These are phyloP conservation scores for Chrysomela aeneicollis DNA, from an alignment of 2,888 invertebrate genomes.

Conservation along the genomic window DNA sequence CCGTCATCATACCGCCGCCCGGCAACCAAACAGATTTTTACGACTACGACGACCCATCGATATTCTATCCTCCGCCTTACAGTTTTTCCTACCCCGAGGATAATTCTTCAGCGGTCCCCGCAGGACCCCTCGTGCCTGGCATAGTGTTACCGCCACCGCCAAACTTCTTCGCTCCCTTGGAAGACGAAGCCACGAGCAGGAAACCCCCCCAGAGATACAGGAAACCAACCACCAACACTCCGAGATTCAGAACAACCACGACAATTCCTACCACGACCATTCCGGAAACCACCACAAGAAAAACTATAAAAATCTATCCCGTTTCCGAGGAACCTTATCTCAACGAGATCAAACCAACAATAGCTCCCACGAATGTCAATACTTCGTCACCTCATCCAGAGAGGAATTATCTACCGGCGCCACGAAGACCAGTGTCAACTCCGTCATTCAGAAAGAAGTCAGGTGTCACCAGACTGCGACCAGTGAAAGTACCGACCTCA, in stretches of 20 bases:
- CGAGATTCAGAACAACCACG: slow-evolving; percentile 60
- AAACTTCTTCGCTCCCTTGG: slow-evolving; percentile 81
- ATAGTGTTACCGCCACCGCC: slow-evolving; percentile 89
- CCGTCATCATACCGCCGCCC: slow-evolving; percentile 64
- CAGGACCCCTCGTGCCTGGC: slow-evolving; percentile 83
- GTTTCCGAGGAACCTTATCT: slow-evolving; percentile 43
- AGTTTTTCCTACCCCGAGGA: slow-evolving; percentile 84
- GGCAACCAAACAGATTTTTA: slow-evolving; percentile 70
- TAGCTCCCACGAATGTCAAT: slow-evolving; percentile 56
- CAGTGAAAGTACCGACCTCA: slow-evolving; percentile 56
- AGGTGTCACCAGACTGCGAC: slow-evolving; percentile 55
- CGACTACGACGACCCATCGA: slow-evolving; percentile 91
- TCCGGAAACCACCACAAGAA: slow-evolving; percentile 27
- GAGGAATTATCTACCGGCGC: slow-evolving; percentile 24
- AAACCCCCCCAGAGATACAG: slow-evolving; percentile 38
- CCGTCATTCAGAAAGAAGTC: not conserved
- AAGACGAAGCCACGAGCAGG: slow-evolving; percentile 58
- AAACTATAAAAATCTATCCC: slow-evolving; percentile 45
- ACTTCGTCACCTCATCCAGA: slow-evolving; percentile 57
- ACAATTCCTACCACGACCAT: slow-evolving; percentile 41
- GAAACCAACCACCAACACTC: slow-evolving; percentile 48
- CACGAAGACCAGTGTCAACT: slow-evolving; percentile 23
- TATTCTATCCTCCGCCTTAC: slow-evolving; percentile 91
- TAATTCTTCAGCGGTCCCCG: slow-evolving; percentile 66
- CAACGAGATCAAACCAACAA: slow-evolving; percentile 46